Percentiles rank a stretch among this genome's conserved stretches.
Conservation (phyloP, 2,797 vertebrate species). For the Nyctibius grandis region DNA sequence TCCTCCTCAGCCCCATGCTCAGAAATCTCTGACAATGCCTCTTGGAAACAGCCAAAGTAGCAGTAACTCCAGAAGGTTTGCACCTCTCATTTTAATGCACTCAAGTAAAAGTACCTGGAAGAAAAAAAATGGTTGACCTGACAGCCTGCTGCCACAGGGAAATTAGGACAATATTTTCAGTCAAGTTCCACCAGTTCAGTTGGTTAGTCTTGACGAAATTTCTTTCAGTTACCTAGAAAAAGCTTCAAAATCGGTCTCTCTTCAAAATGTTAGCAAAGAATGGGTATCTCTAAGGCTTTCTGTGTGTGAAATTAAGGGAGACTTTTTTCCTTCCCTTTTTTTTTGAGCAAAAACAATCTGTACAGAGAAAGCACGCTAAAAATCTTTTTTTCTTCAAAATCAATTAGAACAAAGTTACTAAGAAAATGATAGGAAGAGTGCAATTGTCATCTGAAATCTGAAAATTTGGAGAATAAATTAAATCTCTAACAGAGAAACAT, state of each 20-base stretch:
- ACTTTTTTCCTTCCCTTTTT: background rate
- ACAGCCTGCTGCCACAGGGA: background rate
- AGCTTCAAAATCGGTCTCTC: background rate
- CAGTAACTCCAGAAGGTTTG: background rate
- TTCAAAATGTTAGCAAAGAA: background rate
- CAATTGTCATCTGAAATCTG: background rate
- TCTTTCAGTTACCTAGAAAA: background rate
- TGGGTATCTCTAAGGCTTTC: background rate
- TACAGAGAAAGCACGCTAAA: background rate
- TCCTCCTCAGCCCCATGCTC: rapidly evolving
- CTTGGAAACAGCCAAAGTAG: background rate
- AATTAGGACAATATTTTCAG: background rate
- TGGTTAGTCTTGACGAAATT: background rate
- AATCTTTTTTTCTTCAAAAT: background rate
- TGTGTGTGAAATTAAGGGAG: background rate
- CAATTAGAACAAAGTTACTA: background rate
- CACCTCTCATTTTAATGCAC: background rate
- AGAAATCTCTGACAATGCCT: background rate
- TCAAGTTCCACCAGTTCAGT: background rate
- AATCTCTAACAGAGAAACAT: background rate
- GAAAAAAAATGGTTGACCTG: background rate
- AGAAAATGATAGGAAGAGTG: background rate
- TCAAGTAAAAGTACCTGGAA: background rate
- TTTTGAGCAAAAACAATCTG: background rate
- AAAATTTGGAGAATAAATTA: background rate